Evolutionary conservation across 2,113 vertebrate species (phyloP), one percentile per base, ranked within the genome.

Genomic region (Hucho hucho): DNA sequence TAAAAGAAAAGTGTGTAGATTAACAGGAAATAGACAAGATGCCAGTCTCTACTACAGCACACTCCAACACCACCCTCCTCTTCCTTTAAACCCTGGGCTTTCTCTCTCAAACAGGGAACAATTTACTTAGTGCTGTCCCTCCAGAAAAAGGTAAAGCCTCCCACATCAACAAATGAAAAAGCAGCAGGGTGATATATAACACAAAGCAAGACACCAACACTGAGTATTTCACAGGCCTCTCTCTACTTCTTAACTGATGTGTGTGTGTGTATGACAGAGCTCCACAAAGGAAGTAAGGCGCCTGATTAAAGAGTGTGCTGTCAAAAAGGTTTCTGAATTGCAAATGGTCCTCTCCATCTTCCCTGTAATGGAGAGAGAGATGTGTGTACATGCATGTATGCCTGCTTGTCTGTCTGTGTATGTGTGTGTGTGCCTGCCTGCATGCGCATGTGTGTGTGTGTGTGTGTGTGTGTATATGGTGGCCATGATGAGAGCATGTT

Each of bases 291-390:
- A 98, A 98, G 97, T 96, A 97, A 95, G 95, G 82, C 72, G 94
- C 94, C 96, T 98, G 97, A 99, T 99, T 99, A 98, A 99, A 98
- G 96, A 96, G 94, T 96, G 95, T 93, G 94, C 96, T 96, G 96
- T 97, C 96, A 98, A 98, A 97, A 98, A 98, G 97, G 97, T 99
- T 98, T 97, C 95, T 95, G 95, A 96, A 97, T 97, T 97, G 97
- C 97, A 99, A 99, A 98, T 99, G 95, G 95, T 95, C 94, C 97
- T 95, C 96, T 99, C 96, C 96, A 98, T 99, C 96, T 98, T 97
- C 92, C 94, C 93, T 92, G 95, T 97, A 98, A 98, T 97, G 95
- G 96, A 84, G 84, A 82, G 76, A 76, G 86, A 81, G 87, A 87
- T 95, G 95, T 94, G 94, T 94, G 95, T 11, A 6, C 3, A 93